Conservation (phyloP, 2,797 vertebrate genomes). For the Microctenopoma steveboyesi region DNA sequence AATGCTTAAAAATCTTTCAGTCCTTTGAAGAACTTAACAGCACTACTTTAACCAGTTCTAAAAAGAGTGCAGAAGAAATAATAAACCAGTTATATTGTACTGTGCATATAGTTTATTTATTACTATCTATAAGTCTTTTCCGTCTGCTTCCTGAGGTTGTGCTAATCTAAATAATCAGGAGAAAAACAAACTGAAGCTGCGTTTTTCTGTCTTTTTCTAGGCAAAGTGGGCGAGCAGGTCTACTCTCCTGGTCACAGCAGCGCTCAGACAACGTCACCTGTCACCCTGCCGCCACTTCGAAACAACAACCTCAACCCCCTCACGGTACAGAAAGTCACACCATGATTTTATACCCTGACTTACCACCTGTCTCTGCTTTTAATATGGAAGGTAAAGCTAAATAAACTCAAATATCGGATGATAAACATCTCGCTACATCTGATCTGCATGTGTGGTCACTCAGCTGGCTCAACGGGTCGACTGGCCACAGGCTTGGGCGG, state of each 20-base stretch:
- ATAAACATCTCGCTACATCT: neutral
- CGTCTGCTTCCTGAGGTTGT: too few relatives aligned
- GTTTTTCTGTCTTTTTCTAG: conserved; percentile 35
- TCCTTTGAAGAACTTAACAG: too few relatives aligned
- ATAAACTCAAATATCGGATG: neutral
- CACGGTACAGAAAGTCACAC: conserved; percentile 53
- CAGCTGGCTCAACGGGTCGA: too few relatives aligned
- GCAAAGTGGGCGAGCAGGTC: conserved; percentile 76
- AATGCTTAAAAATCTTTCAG: too few relatives aligned
- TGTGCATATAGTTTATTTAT: too few relatives aligned
- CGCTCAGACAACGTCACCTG: conserved; percentile 71
- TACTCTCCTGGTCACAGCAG: conserved; percentile 72
- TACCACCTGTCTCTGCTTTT: neutral
- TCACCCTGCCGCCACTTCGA: conserved; percentile 70
- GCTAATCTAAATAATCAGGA: too few relatives aligned
- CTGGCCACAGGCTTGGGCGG: too few relatives aligned
- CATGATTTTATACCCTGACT: neutral
- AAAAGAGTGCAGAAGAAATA: too few relatives aligned
- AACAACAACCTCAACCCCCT: conserved; percentile 71
- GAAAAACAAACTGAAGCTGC: neutral
- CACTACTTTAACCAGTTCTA: too few relatives aligned
- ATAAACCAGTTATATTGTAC: too few relatives aligned
- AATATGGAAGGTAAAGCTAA: conserved; percentile 1
- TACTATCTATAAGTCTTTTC: too few relatives aligned
- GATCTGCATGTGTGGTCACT: neutral